These are phyloP conservation scores for Caenorhabditis macrosperma DNA, from an alignment of 2,888 invertebrate genomes.

Conservation along the genomic window DNA sequence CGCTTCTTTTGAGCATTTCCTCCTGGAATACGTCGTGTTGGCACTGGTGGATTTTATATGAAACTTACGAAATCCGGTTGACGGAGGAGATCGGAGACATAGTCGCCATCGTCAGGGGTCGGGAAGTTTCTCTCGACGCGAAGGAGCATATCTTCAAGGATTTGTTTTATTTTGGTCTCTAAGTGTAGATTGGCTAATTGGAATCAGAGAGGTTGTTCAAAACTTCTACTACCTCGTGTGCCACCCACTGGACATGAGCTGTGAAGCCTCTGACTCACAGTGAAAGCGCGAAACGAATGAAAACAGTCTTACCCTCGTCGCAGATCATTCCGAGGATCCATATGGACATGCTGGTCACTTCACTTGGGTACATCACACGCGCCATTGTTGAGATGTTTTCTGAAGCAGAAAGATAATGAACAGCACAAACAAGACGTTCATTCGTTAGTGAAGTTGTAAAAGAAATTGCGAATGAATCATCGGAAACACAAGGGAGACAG, in stretches of 20 bases:
- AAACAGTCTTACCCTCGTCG: neutral
- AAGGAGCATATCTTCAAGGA: conserved; percentile 3
- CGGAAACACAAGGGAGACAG: no score
- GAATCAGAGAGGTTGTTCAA: no score
- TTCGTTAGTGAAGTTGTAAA: no score
- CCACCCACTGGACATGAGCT: no score
- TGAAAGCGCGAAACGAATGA: no score
- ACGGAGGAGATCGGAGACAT: neutral
- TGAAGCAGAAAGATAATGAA: no score
- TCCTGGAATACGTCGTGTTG: conserved; percentile 6
- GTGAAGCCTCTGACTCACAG: no score
- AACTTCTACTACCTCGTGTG: neutral
- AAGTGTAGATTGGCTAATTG: no score
- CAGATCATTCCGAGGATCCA: neutral
- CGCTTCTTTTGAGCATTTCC: neutral
- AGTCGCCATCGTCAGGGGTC: neutral
- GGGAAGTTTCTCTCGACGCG: neutral
- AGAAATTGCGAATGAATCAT: no score
- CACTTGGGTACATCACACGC: neutral
- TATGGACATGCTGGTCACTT: neutral
- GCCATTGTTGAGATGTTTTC: neutral
- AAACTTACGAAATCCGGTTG: conserved; percentile 1
- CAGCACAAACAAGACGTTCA: no score
- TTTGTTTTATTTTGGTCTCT: neutral
- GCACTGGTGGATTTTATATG: neutral